phyloP scores from a whole-genome alignment of 2,797 vertebrate species.

The Choloepus didactylus region DNA sequence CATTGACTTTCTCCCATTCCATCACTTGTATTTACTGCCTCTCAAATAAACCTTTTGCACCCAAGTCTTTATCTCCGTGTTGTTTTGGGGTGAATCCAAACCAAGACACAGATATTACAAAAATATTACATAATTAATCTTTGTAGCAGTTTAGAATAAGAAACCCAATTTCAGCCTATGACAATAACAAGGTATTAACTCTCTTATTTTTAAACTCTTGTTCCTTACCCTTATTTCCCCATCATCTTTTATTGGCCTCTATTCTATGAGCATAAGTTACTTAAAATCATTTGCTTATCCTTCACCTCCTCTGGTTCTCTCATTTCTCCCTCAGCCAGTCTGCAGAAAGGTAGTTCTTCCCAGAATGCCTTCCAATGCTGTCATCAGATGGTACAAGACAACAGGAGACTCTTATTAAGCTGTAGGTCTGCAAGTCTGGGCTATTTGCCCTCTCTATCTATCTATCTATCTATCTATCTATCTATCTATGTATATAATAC shows the following conservation, averaged over 20 bases:
- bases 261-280: neutral
- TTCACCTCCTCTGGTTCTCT: neutral
- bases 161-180: neutral
- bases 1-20: neutral
- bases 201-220: neutral
- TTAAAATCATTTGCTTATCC: neutral
- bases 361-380: neutral
- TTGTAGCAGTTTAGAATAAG: slow-evolving; percentile 11
- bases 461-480: neutral
- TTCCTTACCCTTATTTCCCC: neutral
- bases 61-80: neutral
- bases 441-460: neutral
- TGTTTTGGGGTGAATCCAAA: neutral
- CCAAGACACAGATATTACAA: neutral
- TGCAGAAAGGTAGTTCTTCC: neutral
- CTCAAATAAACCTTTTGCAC: neutral
- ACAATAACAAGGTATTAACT: neutral
- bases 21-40: neutral
- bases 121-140: slow-evolving; percentile 17
- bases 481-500: neutral
- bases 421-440: neutral
- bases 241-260: slow-evolving; percentile 14
- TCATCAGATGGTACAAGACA: neutral
- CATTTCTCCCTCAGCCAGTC: neutral
- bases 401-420: neutral